A percentile compares a stretch with the other conserved stretches of the same genome.
Evolutionary conservation across 2,888 invertebrate species (phyloP).

Genomic region (Ganaspis brasiliensis): DNA sequence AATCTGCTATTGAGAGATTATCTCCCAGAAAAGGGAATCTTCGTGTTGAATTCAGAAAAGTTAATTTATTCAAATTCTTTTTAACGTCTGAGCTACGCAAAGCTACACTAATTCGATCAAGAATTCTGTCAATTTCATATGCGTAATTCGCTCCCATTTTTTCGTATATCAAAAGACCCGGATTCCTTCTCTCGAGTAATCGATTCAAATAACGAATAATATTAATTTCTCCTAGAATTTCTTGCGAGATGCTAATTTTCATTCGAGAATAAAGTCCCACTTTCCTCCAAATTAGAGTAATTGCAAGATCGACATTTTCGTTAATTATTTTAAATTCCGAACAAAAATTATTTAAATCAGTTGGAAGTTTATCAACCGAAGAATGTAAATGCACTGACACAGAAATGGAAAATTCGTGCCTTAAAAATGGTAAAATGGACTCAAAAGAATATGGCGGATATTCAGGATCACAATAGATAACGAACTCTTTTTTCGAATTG

Average conservation of each 20-base stretch:
- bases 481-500: slow-evolving; percentile 55
- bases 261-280: slow-evolving; percentile 71
- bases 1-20: slow-evolving; percentile 72
- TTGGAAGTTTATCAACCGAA: slow-evolving; percentile 60
- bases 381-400: slow-evolving; percentile 73
- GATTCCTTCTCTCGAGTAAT: slow-evolving; percentile 69
- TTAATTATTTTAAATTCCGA: slow-evolving; percentile 55
- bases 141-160: slow-evolving; percentile 70
- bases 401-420: slow-evolving; percentile 61
- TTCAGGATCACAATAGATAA: slow-evolving; percentile 77
- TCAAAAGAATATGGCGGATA: slow-evolving; percentile 75
- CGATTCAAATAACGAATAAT: slow-evolving; percentile 77
- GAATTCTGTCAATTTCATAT: slow-evolving; percentile 70
- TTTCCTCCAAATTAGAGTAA: slow-evolving; percentile 75
- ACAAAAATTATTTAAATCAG: slow-evolving; percentile 61
- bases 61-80: slow-evolving; percentile 17
- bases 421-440: slow-evolving; percentile 68
- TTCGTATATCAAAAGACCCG: slow-evolving; percentile 72
- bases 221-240: slow-evolving; percentile 76
- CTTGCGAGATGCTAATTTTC: slow-evolving; percentile 60
- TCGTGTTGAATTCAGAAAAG: slow-evolving; percentile 2
- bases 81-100: slow-evolving; percentile 44
- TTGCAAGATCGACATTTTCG: slow-evolving; percentile 57
- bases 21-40: slow-evolving; percentile 68
- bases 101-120: slow-evolving; percentile 69